Conservation (phyloP, 2,113 vertebrate species). For the Cervus canadensis region DNA sequence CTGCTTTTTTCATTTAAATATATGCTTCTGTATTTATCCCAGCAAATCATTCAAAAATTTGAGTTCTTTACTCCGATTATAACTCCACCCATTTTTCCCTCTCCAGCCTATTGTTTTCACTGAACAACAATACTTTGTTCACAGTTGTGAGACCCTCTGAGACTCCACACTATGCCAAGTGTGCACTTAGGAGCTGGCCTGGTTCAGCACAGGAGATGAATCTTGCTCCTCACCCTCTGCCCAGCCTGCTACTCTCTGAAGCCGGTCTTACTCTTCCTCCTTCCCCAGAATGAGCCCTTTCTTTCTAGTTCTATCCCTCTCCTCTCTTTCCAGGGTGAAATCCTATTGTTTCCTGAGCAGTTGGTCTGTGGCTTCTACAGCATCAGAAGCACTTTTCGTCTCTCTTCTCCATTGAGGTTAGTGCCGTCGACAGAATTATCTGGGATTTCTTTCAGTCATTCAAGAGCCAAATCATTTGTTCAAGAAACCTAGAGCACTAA, state of each 20-base stretch:
- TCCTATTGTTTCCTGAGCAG: fast-evolving
- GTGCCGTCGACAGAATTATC: neutral
- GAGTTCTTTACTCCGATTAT: neutral
- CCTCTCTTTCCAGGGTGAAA: too few species aligned
- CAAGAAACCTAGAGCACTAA: neutral
- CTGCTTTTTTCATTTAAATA: neutral
- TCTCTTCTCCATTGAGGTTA: neutral
- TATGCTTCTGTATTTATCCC: neutral
- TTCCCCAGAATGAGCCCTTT: fast-evolving
- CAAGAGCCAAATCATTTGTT: neutral
- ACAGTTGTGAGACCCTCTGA: fast-evolving
- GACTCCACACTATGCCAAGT: fast-evolving
- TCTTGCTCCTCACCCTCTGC: fast-evolving
- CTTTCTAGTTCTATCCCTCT: neutral
- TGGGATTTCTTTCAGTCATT: neutral
- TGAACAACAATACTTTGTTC: neutral
- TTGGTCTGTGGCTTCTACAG: fast-evolving
- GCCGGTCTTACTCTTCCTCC: fast-evolving
- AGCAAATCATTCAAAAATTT: neutral
- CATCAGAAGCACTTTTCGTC: too few species aligned
- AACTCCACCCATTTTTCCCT: too few species aligned
- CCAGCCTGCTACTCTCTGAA: neutral
- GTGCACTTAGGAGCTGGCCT: fast-evolving
- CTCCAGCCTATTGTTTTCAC: neutral
- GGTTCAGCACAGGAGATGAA: neutral